These are phyloP conservation scores for Poecilia latipinna DNA, from an alignment of 2,113 vertebrate genomes.

Conservation along the genomic window DNA sequence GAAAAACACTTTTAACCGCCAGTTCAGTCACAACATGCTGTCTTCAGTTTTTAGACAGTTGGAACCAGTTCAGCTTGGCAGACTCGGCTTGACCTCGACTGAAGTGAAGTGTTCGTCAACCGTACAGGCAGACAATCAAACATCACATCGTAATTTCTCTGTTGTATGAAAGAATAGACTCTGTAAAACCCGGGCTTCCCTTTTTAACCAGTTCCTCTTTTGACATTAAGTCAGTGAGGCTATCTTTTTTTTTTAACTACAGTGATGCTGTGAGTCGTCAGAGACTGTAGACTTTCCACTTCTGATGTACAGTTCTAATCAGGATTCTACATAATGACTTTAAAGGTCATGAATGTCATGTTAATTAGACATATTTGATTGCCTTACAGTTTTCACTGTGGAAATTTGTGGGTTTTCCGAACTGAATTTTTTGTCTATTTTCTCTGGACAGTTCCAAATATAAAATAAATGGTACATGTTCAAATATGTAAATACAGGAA, in stretches of 20 bases:
- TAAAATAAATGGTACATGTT: too few species aligned
- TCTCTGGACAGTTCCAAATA: too few species aligned
- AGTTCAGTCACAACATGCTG: background rate
- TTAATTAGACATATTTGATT: too few species aligned
- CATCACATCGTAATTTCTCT: background rate
- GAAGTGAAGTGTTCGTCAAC: background rate
- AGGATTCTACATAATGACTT: too few species aligned
- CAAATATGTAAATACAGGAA: too few species aligned
- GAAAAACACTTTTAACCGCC: background rate
- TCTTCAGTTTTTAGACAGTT: background rate
- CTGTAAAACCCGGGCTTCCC: background rate
- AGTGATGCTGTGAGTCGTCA: background rate
- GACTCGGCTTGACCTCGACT: background rate
- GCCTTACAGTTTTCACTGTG: too few species aligned
- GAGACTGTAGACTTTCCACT: background rate
- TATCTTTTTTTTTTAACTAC: background rate
- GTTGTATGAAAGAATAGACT: background rate
- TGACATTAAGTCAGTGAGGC: background rate
- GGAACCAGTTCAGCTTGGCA: background rate
- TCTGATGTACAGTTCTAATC: too few species aligned
- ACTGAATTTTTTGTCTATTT: too few species aligned
- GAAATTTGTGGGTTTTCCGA: too few species aligned
- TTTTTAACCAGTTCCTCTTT: background rate
- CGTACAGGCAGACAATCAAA: background rate
- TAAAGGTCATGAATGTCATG: too few species aligned